These are phyloP conservation scores for Acanthisitta chloris DNA, from an alignment of 2,113 vertebrate genomes.

Conservation along the genomic window DNA sequence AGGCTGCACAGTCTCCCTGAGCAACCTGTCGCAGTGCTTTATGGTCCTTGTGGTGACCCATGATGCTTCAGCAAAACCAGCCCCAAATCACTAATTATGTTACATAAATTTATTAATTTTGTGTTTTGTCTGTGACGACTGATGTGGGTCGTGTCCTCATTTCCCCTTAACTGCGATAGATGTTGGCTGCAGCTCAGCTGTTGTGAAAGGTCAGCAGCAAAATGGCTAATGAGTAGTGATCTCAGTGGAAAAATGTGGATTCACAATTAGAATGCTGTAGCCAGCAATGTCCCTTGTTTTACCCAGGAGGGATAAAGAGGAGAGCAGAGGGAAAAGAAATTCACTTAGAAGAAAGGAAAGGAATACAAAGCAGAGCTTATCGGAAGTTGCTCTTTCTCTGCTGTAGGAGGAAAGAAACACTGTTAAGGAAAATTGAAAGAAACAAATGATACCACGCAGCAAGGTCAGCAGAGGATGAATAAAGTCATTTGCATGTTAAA, in stretches of 20 bases:
- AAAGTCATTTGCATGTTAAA: conserved; percentile 6
- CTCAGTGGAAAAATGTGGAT: neutral
- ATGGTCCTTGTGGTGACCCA: neutral
- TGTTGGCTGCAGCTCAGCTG: neutral
- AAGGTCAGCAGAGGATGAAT: neutral
- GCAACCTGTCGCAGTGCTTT: neutral
- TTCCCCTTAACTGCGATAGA: neutral
- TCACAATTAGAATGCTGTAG: neutral
- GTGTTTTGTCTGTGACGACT: neutral
- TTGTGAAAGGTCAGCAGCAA: neutral
- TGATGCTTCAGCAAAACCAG: neutral
- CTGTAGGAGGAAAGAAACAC: neutral
- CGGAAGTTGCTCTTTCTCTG: neutral
- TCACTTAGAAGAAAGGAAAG: neutral
- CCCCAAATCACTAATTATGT: neutral
- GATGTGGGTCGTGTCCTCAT: neutral
- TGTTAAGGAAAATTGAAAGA: neutral
- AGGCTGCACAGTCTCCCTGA: neutral
- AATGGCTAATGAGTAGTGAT: neutral
- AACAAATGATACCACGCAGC: neutral
- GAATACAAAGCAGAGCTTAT: neutral
- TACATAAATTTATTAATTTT: neutral
- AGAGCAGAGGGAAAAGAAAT: neutral
- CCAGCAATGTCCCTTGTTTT: neutral
- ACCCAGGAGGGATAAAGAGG: neutral